phyloP scores from a whole-genome alignment of 2,888 invertebrate species.

The Aphodius sticticus region DNA sequence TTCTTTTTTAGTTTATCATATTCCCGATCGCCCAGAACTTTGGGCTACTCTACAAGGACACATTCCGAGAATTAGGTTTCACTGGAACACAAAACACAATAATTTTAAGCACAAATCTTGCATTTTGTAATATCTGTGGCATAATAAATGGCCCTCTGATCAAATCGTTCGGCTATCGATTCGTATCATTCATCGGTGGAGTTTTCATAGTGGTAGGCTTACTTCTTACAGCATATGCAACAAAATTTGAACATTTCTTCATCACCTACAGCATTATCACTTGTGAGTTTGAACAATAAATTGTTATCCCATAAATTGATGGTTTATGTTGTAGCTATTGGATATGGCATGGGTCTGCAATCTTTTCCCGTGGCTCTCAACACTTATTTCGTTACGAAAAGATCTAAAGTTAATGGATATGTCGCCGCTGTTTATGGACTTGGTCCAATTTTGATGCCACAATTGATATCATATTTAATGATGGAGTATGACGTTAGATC shows the following conservation, averaged over 20 bases:
- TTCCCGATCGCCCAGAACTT: constrained; percentile 69
- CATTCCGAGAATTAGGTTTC: constrained; percentile 63
- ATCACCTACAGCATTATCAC: constrained; percentile 70
- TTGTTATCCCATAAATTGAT: neutral
- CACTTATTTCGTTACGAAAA: constrained; percentile 31
- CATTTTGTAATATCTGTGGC: constrained; percentile 69
- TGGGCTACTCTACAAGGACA: constrained; percentile 68
- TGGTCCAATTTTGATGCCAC: constrained; percentile 73
- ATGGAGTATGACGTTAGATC: constrained; percentile 67
- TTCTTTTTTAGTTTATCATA: constrained; percentile 56
- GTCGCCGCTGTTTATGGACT: constrained; percentile 69
- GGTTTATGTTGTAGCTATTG: constrained; percentile 47
- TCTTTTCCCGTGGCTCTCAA: constrained; percentile 33
- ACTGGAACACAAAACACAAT: constrained; percentile 65
- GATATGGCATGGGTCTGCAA: constrained; percentile 34
- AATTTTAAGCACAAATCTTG: constrained; percentile 69
- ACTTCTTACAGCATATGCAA: constrained; percentile 63
- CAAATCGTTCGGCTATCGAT: constrained; percentile 67
- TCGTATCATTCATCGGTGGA: constrained; percentile 65
- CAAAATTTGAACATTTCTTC: constrained; percentile 64
- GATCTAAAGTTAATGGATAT: constrained; percentile 33
- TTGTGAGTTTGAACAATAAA: constrained; percentile 56
- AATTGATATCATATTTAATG: constrained; percentile 66
- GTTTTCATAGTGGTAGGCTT: constrained; percentile 63
- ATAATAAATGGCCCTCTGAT: constrained; percentile 68